These are phyloP conservation scores for Drosophila leontia DNA, from an alignment of 1,140 invertebrate genomes.

Conservation along the genomic window DNA sequence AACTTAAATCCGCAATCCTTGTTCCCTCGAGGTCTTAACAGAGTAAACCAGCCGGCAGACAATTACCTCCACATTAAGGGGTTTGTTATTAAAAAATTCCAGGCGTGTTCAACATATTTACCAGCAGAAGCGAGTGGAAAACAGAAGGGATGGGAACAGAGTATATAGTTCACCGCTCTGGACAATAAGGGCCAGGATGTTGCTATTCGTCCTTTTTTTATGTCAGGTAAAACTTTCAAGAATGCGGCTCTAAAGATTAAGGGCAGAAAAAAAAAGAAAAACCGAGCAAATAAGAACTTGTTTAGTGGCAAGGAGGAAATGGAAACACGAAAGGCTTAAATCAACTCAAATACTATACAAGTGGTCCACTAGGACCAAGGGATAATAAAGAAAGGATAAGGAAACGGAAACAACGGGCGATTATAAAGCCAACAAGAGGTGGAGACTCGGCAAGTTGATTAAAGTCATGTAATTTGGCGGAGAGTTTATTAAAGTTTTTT, in stretches of 20 bases:
- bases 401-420: constrained; percentile 10
- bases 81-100: constrained; percentile 57
- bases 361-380: constrained; percentile 18
- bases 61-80: constrained; percentile 54
- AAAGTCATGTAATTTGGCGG: constrained; percentile 34
- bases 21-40: constrained; percentile 13
- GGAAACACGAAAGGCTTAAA: constrained; percentile 50
- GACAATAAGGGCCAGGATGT: constrained; percentile 17
- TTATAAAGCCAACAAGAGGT: constrained; percentile 34
- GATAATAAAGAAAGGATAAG: constrained; percentile 26
- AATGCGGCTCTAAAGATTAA: constrained; percentile 45
- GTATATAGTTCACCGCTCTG: constrained; percentile 38
- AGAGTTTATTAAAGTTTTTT: constrained; percentile 27
- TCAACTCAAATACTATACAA: constrained; percentile 42
- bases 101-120: constrained; percentile 33
- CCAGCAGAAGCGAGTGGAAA: neutral
- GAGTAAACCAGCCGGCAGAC: constrained; percentile 32
- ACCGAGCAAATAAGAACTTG: constrained; percentile 28
- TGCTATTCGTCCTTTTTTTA: constrained; percentile 23
- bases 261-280: constrained; percentile 16
- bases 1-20: constrained; percentile 33
- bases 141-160: constrained; percentile 1
- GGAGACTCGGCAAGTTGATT: constrained; percentile 31
- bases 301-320: constrained; percentile 36
- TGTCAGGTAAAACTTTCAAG: constrained; percentile 47